phyloP scores from a whole-genome alignment of 2,888 invertebrate species.

The Alsophila aescularia region DNA sequence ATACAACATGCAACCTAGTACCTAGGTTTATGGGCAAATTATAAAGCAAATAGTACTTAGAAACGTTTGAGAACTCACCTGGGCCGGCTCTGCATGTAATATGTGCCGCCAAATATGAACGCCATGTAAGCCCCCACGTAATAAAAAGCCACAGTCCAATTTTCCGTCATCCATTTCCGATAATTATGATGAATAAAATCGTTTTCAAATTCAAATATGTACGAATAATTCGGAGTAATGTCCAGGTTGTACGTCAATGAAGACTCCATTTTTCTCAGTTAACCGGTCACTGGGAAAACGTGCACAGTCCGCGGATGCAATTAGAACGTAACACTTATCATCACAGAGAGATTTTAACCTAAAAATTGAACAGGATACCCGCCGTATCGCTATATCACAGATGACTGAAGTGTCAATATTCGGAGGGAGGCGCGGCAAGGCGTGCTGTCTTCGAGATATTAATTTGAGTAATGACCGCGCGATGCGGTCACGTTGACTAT shows the following conservation, averaged over 20 bases:
- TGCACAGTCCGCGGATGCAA: constrained; percentile 49
- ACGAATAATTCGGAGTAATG: constrained; percentile 94
- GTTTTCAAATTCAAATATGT: constrained; percentile 97
- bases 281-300: constrained; percentile 50
- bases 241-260: constrained; percentile 80
- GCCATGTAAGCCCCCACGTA: constrained; percentile 96
- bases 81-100: constrained; percentile 96
- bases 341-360: constrained; percentile 77
- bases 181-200: constrained; percentile 95
- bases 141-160: constrained; percentile 98
- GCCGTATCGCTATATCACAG: constrained; percentile 77
- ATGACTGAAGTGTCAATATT: constrained; percentile 72
- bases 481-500: constrained; percentile 67
- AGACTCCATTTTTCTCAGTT: constrained; percentile 64
- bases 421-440: constrained; percentile 55
- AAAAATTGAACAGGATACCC: constrained; percentile 67
- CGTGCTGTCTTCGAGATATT: constrained; percentile 62
- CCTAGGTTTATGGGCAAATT: not conserved
- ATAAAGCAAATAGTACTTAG: not conserved
- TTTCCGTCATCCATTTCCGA: constrained; percentile 97
- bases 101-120: constrained; percentile 96
- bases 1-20: no score
- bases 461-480: constrained; percentile 65
- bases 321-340: constrained; percentile 66
- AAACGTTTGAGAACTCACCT: constrained; percentile 77